Conservation (phyloP, 2,113 vertebrate species). For the Malurus cyaneus region DNA sequence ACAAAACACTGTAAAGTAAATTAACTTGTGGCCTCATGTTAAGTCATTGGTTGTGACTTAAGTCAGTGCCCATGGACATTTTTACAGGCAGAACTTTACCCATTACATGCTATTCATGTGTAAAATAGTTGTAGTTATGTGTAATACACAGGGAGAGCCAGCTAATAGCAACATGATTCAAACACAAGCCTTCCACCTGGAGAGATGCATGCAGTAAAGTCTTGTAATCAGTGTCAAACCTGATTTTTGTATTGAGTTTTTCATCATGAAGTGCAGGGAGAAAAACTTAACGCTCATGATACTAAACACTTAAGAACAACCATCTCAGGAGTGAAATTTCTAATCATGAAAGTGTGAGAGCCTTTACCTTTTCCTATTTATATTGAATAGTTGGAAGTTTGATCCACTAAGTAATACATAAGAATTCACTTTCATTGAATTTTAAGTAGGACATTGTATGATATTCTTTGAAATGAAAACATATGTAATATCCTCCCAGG, state of each 20-base stretch:
- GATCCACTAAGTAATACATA: not conserved
- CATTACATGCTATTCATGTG: fast-evolving
- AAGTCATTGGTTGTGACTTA: not conserved
- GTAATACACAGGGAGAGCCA: not conserved
- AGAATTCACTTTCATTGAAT: not conserved
- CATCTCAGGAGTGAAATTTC: not conserved
- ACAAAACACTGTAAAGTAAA: not conserved
- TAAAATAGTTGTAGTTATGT: not conserved
- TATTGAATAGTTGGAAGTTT: not conserved
- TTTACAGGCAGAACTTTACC: not conserved
- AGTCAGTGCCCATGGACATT: not conserved
- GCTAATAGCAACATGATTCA: not conserved
- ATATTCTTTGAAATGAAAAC: not conserved
- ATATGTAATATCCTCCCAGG: not conserved
- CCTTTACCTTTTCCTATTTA: not conserved
- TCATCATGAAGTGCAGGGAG: not conserved
- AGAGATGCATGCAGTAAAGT: not conserved
- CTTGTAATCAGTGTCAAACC: not conserved
- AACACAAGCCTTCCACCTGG: not conserved
- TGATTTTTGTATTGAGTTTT: not conserved
- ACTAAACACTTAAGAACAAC: not conserved
- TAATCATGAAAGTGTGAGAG: not conserved
- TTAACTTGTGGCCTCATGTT: not conserved
- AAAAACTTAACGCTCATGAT: not conserved
- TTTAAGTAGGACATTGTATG: not conserved